These are phyloP conservation scores for Rachycentron canadum DNA, from an alignment of 2,797 vertebrate species.

Conservation along the genomic window DNA sequence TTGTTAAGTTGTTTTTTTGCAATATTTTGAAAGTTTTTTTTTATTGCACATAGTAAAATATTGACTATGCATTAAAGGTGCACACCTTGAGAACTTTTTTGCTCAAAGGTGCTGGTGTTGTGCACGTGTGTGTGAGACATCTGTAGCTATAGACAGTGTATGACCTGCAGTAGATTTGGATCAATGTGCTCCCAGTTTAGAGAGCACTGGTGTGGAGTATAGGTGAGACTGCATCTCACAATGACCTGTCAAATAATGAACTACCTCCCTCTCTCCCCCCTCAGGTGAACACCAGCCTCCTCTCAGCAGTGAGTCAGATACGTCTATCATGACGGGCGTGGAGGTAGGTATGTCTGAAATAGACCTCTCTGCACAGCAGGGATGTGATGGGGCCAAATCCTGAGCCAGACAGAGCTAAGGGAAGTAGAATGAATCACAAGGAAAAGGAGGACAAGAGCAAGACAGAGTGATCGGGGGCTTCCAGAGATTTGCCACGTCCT, in stretches of 20 bases:
- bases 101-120: too few species aligned
- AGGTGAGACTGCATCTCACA: background rate
- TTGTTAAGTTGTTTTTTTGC: too few species aligned
- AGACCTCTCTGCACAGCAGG: conserved; percentile 90
- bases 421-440: conserved; percentile 25
- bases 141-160: too few species aligned
- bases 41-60: too few species aligned
- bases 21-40: too few species aligned
- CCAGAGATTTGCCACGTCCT: conserved; percentile 34
- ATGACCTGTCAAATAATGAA: background rate
- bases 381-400: conserved; percentile 90
- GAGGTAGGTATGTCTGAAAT: conserved; percentile 90
- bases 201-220: background rate
- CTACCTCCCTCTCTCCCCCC: conserved; percentile 46
- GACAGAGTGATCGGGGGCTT: conserved; percentile 29
- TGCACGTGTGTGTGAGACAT: too few species aligned
- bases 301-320: conserved; percentile 93
- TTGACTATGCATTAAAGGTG: too few species aligned
- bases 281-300: conserved; percentile 93
- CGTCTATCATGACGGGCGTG: conserved; percentile 90
- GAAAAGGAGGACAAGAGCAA: conserved; percentile 25
- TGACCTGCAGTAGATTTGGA: too few species aligned
- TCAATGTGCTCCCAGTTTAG: background rate
- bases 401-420: conserved; percentile 76
- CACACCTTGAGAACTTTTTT: too few species aligned